Percentiles rank a stretch among this genome's conserved stretches.
These are phyloP conservation scores for Anadara kagoshimensis DNA, from an alignment of 1,140 invertebrate species.

Conservation along the genomic window DNA sequence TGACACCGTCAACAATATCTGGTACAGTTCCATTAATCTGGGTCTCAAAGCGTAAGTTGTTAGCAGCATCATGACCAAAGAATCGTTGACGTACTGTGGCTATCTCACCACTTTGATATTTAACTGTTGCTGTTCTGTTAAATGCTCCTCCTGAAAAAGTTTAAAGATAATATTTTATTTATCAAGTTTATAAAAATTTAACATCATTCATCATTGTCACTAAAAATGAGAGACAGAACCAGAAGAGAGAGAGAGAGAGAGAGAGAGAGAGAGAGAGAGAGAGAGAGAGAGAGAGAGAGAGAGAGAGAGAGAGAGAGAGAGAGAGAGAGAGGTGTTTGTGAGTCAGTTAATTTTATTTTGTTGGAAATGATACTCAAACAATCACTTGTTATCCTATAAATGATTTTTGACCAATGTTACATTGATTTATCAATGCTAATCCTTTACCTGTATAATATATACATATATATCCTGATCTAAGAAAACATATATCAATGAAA, in stretches of 20 bases:
- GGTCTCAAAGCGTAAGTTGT: constrained; percentile 85
- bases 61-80: constrained; percentile 91
- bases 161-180: background rate
- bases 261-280: background rate
- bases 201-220: no score
- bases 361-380: background rate
- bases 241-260: background rate
- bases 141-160: constrained; percentile 83
- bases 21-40: constrained; percentile 88
- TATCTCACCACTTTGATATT: constrained; percentile 80
- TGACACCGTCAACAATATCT: constrained; percentile 77
- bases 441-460: no score
- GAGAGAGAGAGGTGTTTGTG: no score
- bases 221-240: no score
- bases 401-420: background rate
- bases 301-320: background rate
- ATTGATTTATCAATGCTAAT: background rate
- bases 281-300: background rate
- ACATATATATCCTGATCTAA: no score
- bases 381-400: background rate
- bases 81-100: constrained; percentile 87
- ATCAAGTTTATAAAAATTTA: no score
- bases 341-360: background rate
- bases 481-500: no score
- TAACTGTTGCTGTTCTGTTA: constrained; percentile 86